Evolutionary conservation across 2,888 invertebrate species (phyloP).

Genomic region (Acrobasis repandana): DNA sequence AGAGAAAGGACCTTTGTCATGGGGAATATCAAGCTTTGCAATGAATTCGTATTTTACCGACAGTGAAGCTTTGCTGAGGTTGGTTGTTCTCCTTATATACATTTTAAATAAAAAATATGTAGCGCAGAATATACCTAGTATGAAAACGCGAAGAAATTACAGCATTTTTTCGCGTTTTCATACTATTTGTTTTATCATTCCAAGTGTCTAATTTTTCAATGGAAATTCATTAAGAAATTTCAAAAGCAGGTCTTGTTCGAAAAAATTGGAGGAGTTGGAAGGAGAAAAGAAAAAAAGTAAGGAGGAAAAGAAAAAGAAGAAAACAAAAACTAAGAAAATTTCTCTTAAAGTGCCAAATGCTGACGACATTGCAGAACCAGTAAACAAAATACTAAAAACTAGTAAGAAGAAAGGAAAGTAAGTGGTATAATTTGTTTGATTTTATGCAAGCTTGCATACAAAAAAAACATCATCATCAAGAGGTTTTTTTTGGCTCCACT

Average conservation of each 20-base stretch:
- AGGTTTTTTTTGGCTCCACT: no score
- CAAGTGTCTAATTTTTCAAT: no score
- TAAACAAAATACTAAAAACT: conserved; percentile 61
- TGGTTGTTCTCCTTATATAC: conserved; percentile 21
- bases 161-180: no score
- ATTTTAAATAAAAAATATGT: no score
- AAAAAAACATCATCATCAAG: no score
- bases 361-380: conserved; percentile 65
- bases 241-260: conserved; percentile 83
- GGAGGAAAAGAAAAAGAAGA: conserved; percentile 76
- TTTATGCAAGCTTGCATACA: no score
- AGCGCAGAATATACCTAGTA: no score
- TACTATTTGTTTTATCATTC: no score
- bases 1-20: conserved; percentile 84
- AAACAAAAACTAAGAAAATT: conserved; percentile 69
- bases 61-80: conserved; percentile 84
- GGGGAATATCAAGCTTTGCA: conserved; percentile 85
- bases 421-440: no score
- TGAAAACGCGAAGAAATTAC: no score
- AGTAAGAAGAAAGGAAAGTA: conserved; percentile 79
- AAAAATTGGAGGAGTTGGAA: conserved; percentile 82
- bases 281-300: conserved; percentile 64
- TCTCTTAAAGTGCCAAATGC: conserved; percentile 71
- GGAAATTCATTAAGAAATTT: neutral
- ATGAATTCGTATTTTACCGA: conserved; percentile 81